Conservation (phyloP, 2,113 vertebrate genomes). For the Phycodurus eques region DNA sequence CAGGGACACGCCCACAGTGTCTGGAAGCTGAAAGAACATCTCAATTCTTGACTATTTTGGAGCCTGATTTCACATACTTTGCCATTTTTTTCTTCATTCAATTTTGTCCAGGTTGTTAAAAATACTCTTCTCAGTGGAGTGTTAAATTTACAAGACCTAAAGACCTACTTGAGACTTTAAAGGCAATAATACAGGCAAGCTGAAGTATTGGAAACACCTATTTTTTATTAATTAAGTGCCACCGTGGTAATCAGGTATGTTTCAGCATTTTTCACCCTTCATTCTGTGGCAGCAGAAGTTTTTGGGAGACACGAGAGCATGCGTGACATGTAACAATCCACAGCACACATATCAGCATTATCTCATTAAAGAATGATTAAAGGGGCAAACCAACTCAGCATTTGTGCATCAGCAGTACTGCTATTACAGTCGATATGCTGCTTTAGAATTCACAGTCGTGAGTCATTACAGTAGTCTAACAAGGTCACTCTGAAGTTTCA, state of each 20-base stretch:
- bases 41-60: no score
- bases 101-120: no score
- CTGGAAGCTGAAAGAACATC: no score
- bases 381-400: slow-evolving; percentile 33
- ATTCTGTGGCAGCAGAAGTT: slow-evolving; percentile 46
- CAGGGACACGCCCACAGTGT: no score
- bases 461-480: slow-evolving; percentile 42
- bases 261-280: slow-evolving; percentile 41
- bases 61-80: no score
- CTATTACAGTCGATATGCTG: slow-evolving; percentile 36
- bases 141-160: no score
- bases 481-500: slow-evolving; percentile 61
- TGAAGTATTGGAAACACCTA: slow-evolving; percentile 64
- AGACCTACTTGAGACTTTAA: not conserved
- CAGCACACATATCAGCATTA: slow-evolving; percentile 34
- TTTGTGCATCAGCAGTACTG: slow-evolving; percentile 42
- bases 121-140: no score
- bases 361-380: slow-evolving; percentile 63
- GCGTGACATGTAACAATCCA: slow-evolving; percentile 45
- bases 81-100: no score
- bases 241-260: slow-evolving; percentile 54
- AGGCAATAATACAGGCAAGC: slow-evolving; percentile 61
- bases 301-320: slow-evolving; percentile 45
- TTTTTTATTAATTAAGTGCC: slow-evolving; percentile 66
- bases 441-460: slow-evolving; percentile 32